Conservation (phyloP, 2,888 invertebrate species). For the Cataglyphis cursor region DNA sequence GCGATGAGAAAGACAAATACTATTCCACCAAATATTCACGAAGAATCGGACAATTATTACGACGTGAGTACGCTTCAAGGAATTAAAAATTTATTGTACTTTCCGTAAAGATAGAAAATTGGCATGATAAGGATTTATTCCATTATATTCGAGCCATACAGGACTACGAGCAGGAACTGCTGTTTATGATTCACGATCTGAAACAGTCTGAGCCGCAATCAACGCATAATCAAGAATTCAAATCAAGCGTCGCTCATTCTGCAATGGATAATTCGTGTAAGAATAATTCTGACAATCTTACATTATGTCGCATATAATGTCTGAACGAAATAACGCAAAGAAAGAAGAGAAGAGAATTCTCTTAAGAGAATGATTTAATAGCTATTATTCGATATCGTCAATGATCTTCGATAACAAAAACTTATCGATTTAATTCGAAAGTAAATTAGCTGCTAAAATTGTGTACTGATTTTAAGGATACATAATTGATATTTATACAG, state of each 20-base stretch:
- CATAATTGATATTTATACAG: slow-evolving; percentile 1
- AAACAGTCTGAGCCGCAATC: background rate
- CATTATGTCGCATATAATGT: background rate
- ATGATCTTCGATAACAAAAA: background rate
- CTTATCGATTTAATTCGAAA: background rate
- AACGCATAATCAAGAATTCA: background rate
- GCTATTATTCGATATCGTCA: background rate
- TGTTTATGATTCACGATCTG: slow-evolving; percentile 5
- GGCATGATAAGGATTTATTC: slow-evolving; percentile 2
- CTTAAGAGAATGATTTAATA: background rate
- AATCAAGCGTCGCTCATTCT: background rate
- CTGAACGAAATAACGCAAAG: background rate
- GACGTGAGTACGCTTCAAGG: slow-evolving; percentile 19
- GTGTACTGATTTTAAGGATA: background rate
- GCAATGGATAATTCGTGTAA: slow-evolving; percentile 13
- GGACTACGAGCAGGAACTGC: slow-evolving; percentile 10
- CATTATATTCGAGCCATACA: background rate
- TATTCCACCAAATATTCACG: background rate
- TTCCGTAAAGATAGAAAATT: background rate
- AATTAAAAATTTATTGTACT: background rate
- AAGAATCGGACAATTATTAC: slow-evolving; percentile 7
- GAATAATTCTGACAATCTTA: slow-evolving; percentile 7
- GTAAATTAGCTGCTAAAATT: background rate
- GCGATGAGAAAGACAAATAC: background rate
- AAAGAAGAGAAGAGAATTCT: background rate